Base-by-base conservation (phyloP, 1,140 invertebrate species). In the Aporrectodea caliginosa region DNA sequence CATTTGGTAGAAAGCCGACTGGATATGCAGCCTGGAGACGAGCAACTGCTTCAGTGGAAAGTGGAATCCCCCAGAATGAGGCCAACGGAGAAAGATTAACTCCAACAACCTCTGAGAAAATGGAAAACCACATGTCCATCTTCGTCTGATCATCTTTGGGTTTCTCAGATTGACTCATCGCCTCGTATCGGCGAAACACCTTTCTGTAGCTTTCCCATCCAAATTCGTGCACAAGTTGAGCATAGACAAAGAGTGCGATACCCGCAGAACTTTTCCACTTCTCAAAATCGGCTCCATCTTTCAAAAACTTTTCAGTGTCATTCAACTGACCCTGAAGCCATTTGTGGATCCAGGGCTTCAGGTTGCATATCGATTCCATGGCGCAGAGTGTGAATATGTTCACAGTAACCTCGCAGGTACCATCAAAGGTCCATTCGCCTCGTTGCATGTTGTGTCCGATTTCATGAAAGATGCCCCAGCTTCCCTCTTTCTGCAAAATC, bases 371-470 rank as follows among this genome's bases (percentile, higher is more conserved):
- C 22, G 72, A 30, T 31, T 84, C 76, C 81, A 83, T 84, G 22
- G 83, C 84, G 43, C 82, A 79, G 14, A 84, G 34, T n/a, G 84
- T 83, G 78, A 84, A 84, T 43, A 84, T 82, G 69, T 84, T 84
- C 29, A 78, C 77, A 16, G 84, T 84, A 0, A 84, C 84, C 73
- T 84, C 84, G 2, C 12, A 34, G 0, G 81, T 82, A 6, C 82
- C 84, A 1, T 75, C 69, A 78, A 82, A 84, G 0, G 83, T 84
- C 82, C 82, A 84, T 12, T 75, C 34, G 2, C 27, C 16, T 32
- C 78, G 43, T 76, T 84, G 83, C 34, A 84, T 81, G 71, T 84
- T 84, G 74, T 83, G 83, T 22, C 83, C 84, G 0, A 84, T 32
- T 80, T 84, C 83, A 35, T 84, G 83, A 74, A 82, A 84, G 29